A percentile compares a stretch with the other conserved stretches of the same genome.
These are phyloP conservation scores for Ametastegia equiseti DNA, from an alignment of 2,888 invertebrate genomes.

Conservation along the genomic window DNA sequence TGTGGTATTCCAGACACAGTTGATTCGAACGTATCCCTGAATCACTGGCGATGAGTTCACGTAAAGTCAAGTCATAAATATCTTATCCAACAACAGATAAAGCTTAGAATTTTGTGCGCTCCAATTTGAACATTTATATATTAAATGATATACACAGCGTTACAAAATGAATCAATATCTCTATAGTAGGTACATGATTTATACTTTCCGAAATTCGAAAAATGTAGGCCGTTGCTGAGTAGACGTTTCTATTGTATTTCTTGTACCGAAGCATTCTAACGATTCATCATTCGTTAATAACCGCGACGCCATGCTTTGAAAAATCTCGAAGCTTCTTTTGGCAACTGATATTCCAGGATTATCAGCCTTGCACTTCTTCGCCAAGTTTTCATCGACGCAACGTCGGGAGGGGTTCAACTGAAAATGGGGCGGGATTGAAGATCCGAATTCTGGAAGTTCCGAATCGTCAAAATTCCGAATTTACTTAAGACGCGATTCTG, in stretches of 20 bases:
- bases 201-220: neutral
- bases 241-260: neutral
- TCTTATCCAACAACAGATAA: slow-evolving; percentile 32
- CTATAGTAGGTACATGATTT: no score
- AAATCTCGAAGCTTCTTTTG: neutral
- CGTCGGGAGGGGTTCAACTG: neutral
- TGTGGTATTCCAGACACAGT: neutral
- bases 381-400: neutral
- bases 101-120: slow-evolving; percentile 10
- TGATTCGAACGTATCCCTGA: slow-evolving; percentile 36
- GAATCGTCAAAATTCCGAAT: no score
- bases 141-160: neutral
- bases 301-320: neutral
- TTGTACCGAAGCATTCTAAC: neutral
- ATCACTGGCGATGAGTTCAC: slow-evolving; percentile 46
- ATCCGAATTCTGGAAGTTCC: no score
- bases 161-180: neutral
- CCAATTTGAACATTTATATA: slow-evolving; percentile 12
- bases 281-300: neutral
- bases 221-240: neutral
- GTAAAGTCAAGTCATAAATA: slow-evolving; percentile 40
- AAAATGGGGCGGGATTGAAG: neutral
- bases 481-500: no score
- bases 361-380: neutral
- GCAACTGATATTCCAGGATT: neutral